A percentile compares a stretch with the other conserved stretches of the same genome.
Conservation (phyloP, 1,140 invertebrate genomes). For the Camponotus floridanus region DNA sequence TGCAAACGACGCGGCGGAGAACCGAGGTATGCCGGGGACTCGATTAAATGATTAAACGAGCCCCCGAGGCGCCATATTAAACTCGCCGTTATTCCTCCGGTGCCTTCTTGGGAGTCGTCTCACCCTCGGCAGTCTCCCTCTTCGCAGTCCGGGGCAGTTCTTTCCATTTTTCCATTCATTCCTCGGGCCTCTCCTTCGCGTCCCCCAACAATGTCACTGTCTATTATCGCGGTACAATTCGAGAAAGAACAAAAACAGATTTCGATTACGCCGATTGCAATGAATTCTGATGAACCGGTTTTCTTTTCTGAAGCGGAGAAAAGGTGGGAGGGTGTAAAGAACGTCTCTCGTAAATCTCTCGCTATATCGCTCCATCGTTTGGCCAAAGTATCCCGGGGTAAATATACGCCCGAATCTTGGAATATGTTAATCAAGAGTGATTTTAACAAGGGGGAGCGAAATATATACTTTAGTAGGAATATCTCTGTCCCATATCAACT, state of each 20-base stretch:
- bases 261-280: slow-evolving; percentile 66
- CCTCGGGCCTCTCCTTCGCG: background rate
- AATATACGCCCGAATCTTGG: slow-evolving; percentile 29
- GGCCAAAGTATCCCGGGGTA: background rate
- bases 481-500: background rate
- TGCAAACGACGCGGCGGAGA: slow-evolving; percentile 44
- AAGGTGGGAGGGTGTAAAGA: background rate
- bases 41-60: slow-evolving; percentile 81
- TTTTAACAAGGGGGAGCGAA: slow-evolving; percentile 29
- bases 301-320: slow-evolving; percentile 23
- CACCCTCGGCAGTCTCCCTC: slow-evolving; percentile 38
- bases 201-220: slow-evolving; percentile 58
- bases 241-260: slow-evolving; percentile 55
- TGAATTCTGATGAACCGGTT: slow-evolving; percentile 54
- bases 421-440: slow-evolving; percentile 10
- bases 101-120: slow-evolving; percentile 56
- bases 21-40: slow-evolving; percentile 70
- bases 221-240: slow-evolving; percentile 62
- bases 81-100: slow-evolving; percentile 75
- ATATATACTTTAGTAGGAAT: background rate
- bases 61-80: slow-evolving; percentile 74
- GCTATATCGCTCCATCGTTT: slow-evolving; percentile 37
- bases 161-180: slow-evolving; percentile 27
- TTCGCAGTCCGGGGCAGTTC: slow-evolving; percentile 17
- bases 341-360: slow-evolving; percentile 47